Evolutionary conservation across 2,113 vertebrate species (phyloP).

Genomic region (Jacana jacana): DNA sequence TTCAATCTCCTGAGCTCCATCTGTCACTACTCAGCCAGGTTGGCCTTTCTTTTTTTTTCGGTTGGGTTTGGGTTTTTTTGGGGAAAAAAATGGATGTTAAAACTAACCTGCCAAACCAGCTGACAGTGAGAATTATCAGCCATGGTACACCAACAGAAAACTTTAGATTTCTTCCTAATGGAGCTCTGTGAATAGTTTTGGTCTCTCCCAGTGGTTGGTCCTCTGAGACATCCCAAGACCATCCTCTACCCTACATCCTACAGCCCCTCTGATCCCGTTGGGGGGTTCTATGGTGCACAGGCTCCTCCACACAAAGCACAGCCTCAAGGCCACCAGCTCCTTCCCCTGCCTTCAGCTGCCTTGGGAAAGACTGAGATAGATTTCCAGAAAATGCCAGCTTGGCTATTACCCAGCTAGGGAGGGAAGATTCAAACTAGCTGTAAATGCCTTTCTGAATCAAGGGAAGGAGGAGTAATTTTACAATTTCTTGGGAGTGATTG

Average conservation of each 20-base stretch:
- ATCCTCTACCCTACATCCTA: neutral
- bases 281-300: neutral
- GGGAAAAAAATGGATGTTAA: neutral
- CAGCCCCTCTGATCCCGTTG: accelerated
- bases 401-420: neutral
- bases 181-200: neutral
- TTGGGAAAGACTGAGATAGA: too few species aligned
- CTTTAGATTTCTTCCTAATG: neutral
- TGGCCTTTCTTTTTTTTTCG: neutral
- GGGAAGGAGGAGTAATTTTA: neutral
- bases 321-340: neutral
- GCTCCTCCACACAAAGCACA: neutral
- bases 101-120: neutral
- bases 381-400: neutral
- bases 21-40: neutral
- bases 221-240: neutral
- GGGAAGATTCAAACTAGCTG: neutral
- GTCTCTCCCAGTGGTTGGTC: neutral
- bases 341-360: neutral
- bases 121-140: neutral
- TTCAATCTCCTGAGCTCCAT: neutral
- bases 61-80: neutral
- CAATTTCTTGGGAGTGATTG: neutral
- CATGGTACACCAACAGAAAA: neutral
- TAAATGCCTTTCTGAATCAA: neutral